Evolutionary conservation across 2,888 invertebrate genomes (phyloP).

Genomic region (Temnothorax rugatulus): DNA sequence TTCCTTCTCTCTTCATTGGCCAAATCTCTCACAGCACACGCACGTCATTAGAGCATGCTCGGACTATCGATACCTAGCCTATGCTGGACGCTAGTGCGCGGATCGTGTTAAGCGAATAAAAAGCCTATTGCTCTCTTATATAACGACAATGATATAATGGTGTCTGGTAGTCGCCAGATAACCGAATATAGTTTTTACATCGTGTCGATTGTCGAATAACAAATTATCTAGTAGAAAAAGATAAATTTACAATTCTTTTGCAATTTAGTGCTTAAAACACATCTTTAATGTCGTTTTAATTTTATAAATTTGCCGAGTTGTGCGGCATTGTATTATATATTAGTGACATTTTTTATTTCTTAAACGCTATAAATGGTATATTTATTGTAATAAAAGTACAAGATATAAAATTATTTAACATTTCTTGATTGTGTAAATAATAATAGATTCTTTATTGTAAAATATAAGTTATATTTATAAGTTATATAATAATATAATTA

Average conservation of each 20-base stretch:
- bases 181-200: slow-evolving; percentile 2
- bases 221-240: slow-evolving; percentile 23
- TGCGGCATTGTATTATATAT: not conserved
- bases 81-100: slow-evolving; percentile 79
- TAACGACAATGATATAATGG: slow-evolving; percentile 65
- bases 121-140: slow-evolving; percentile 78
- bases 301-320: not conserved
- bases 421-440: not conserved
- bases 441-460: not conserved
- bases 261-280: not conserved
- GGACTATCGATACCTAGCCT: slow-evolving; percentile 82
- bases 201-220: slow-evolving; percentile 20
- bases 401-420: not conserved
- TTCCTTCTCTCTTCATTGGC: slow-evolving; percentile 81
- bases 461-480: not conserved
- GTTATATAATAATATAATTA: not conserved
- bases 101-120: slow-evolving; percentile 82
- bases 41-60: slow-evolving; percentile 83
- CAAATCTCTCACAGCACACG: slow-evolving; percentile 85
- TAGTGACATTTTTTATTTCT: not conserved
- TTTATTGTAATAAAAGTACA: not conserved
- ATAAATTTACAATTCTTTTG: not conserved
- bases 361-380: not conserved
- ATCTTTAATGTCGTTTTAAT: not conserved
- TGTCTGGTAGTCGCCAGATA: slow-evolving; percentile 43